These are phyloP conservation scores for human (Homo sapiens) DNA, from an alignment of 2,113 vertebrate species.

Conservation along the genomic window GRCh38 chr21:24714001-24714500, in stretches of 20 bases:
- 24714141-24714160: neutral
- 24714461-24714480: neutral
- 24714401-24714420: neutral
- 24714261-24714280: neutral
- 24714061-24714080: neutral
- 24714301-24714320: neutral
- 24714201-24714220: neutral
- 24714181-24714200: neutral
- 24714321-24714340: neutral
- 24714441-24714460: too few species aligned
- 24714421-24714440: neutral
- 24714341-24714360: neutral
- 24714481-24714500: neutral
- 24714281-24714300: neutral
- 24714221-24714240: neutral
- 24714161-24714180: neutral
- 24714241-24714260: neutral
- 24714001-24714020: neutral
- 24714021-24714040: neutral
- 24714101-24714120: neutral
- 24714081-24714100: neutral
- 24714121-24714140: neutral
- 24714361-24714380: neutral
- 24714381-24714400: neutral
- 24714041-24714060: neutral